phyloP scores from a whole-genome alignment of 1,140 invertebrate species.

The Heliconius congener region DNA sequence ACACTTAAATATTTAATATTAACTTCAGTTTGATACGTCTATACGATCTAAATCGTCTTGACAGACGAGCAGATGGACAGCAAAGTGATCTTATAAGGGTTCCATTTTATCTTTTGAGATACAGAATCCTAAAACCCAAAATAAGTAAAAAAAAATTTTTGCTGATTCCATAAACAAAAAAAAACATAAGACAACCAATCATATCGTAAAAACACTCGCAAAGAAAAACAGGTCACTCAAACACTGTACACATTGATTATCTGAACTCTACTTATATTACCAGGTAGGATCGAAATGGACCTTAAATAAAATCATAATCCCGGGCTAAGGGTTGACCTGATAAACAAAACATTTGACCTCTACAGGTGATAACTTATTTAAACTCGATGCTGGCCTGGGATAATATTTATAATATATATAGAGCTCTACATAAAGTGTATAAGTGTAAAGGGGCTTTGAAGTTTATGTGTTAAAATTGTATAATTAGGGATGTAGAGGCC shows the following conservation, averaged over 20 bases:
- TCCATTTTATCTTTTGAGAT: too few relatives aligned
- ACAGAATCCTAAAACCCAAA: too few relatives aligned
- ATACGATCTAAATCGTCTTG: too few relatives aligned
- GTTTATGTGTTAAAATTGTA: neutral
- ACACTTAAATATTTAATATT: too few relatives aligned
- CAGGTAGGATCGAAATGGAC: neutral
- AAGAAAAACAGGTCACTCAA: neutral
- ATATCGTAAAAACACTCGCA: neutral
- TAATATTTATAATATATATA: slow-evolving; percentile 19
- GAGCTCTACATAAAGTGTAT: neutral
- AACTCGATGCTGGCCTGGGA: slow-evolving; percentile 21
- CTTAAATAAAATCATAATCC: slow-evolving; percentile 27
- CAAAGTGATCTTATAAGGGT: too few relatives aligned
- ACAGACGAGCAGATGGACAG: too few relatives aligned
- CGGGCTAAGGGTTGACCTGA: slow-evolving; percentile 35
- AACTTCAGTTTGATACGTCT: too few relatives aligned
- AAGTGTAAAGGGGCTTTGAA: neutral
- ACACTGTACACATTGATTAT: neutral
- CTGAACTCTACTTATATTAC: neutral
- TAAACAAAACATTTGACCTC: slow-evolving; percentile 34
- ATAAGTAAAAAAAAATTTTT: too few relatives aligned
- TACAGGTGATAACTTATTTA: slow-evolving; percentile 38
- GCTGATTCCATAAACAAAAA: too few relatives aligned
- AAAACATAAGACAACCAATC: neutral
- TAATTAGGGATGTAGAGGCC: neutral